phyloP scores from a whole-genome alignment of 2,113 vertebrate genomes.

The Podarcis raffonei region DNA sequence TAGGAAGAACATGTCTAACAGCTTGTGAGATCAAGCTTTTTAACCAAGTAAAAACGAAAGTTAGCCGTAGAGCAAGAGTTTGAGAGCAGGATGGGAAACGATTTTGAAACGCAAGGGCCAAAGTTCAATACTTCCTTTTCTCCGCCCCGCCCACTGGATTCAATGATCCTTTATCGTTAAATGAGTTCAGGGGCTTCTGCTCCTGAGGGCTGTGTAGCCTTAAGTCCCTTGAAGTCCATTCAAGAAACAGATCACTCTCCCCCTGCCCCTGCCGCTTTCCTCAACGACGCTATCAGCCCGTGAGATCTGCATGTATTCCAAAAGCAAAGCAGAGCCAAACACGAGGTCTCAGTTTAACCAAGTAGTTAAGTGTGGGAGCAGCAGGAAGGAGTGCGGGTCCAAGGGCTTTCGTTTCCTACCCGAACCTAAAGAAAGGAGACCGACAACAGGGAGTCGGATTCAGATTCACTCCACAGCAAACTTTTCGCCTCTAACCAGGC shows the following conservation, averaged over 20 bases:
- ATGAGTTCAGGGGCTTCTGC: too few species aligned
- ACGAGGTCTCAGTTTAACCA: too few species aligned
- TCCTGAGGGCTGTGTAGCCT: too few species aligned
- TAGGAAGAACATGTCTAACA: slow-evolving; percentile 48
- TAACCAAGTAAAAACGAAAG: slow-evolving; percentile 34
- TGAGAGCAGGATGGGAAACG: accelerated
- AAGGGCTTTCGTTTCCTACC: too few species aligned
- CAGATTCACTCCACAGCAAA: neutral
- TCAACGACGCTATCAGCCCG: slow-evolving; percentile 13
- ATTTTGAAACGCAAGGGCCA: neutral
- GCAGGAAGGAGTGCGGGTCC: too few species aligned
- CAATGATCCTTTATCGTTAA: neutral
- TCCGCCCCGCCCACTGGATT: neutral
- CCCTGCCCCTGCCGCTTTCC: slow-evolving; percentile 55
- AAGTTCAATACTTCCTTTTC: neutral
- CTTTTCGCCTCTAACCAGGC: neutral
- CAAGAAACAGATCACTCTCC: too few species aligned
- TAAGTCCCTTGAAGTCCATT: too few species aligned
- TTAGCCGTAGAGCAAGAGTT: neutral
- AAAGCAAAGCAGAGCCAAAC: too few species aligned
- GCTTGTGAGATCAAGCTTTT: slow-evolving; percentile 29
- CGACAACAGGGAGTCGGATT: neutral
- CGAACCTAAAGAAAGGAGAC: too few species aligned
- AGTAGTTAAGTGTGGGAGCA: too few species aligned
- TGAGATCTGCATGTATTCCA: neutral